A percentile compares a stretch with the other conserved stretches of the same genome.
Evolutionary conservation across 2,113 vertebrate genomes (phyloP).

Genomic region (Jacana jacana): DNA sequence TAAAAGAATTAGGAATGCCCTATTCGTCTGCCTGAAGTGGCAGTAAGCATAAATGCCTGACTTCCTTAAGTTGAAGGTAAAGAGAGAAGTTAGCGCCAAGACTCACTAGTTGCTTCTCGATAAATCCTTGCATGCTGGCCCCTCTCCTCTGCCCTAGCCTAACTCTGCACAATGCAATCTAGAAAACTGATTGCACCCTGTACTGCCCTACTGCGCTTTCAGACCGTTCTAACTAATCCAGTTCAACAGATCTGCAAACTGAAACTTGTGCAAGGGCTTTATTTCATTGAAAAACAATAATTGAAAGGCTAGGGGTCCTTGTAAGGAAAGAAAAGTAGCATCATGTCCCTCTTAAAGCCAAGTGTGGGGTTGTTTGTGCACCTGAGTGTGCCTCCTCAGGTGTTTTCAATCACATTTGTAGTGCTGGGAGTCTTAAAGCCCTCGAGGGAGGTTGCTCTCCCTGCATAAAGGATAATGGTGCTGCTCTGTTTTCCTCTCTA

Average conservation of each 20-base stretch:
- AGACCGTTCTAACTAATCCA: neutral
- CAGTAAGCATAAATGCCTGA: neutral
- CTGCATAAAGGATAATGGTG: accelerated
- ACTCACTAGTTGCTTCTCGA: neutral
- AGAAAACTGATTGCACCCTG: neutral
- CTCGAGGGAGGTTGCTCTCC: neutral
- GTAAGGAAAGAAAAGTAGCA: neutral
- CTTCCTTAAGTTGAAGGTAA: neutral
- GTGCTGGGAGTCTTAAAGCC: neutral
- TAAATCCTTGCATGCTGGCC: neutral
- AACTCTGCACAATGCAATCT: too few relatives aligned
- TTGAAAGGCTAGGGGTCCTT: neutral
- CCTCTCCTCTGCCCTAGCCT: neutral
- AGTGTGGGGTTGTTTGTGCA: neutral
- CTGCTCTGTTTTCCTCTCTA: accelerated
- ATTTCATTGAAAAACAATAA: neutral
- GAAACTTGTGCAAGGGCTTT: neutral
- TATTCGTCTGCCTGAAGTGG: neutral
- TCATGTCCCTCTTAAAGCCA: neutral
- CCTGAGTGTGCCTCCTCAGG: neutral
- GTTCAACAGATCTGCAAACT: neutral
- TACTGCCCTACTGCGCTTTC: neutral
- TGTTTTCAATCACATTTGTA: neutral
- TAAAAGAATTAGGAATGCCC: neutral
- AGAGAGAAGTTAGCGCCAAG: neutral